Evolutionary conservation across 2,888 invertebrate genomes (phyloP), one percentile per base, ranked within the genome.

Genomic region (Ellobium chinense): DNA sequence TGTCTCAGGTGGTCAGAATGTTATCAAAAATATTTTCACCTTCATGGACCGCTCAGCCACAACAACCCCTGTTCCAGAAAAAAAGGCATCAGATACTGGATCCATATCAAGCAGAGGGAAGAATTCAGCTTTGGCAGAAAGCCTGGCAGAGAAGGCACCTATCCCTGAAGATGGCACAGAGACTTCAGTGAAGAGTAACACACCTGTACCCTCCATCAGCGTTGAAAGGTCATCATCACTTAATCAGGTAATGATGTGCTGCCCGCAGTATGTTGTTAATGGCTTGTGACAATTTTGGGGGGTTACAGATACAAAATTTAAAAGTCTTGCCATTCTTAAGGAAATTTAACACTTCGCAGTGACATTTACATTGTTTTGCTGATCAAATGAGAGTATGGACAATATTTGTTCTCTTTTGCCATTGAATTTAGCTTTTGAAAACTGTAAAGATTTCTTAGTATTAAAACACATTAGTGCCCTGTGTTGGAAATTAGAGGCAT

Each of bases 1-100:
- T 5, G 86, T 88, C 80, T 90, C 90, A 9, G 91, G 92, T 9
- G 92, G 92, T 18, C 88, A 88, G 29, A 89, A 87, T 65, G 85
- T 87, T 46, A 74, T 89, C 14, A 87, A 88, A 70, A 87, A 87
- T 80, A 86, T 87, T 18, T 90, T 88, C 79, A 87, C 86, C 12
- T 89, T 88, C 80, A 85, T 86, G 34, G 88, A 89, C 70, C 78
- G 80, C 7, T 78, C 84, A 9, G 73, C 84, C 2, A 60, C 80
- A n/a, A 70, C 63, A 29, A 80, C 74, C 5, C 79, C 73, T 60
- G 34, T 68, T 5, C 68, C 68, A 21, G 72, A 81, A 4, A 80
- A 83, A 7, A 78, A 81, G 31, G 39, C 60, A 4, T 72, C 77
- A 24, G 77, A 79, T n/a, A 78, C 80, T 9, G 68, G 60, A 3